Base-by-base conservation (phyloP, 2,113 vertebrate species). In the Probosciger aterrimus region DNA sequence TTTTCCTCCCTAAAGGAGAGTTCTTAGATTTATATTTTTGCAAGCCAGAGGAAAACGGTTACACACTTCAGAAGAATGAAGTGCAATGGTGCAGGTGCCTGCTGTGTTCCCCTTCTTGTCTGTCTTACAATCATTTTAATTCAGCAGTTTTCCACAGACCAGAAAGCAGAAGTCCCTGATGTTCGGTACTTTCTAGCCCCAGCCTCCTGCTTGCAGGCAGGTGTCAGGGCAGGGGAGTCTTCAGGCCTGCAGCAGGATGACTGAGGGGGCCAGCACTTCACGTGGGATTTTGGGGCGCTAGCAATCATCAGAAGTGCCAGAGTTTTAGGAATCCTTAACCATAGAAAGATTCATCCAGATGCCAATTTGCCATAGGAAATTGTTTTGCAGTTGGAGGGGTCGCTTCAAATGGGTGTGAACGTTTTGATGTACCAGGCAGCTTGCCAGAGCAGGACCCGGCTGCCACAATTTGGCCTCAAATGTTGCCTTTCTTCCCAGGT, bases 381-480 rank as follows among this genome's bases (percentile, higher is more conserved):
- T 14, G 68, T 27, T 41, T 37, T 33, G 60, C 14, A 4, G 11
- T 25, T 53, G 49, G 53, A 55, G 28, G 23, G 23, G 30, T 62
- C 30, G 35, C 67, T 79, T 88, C 65, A 22, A 46, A 50, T 0
- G 28, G 37, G 11, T 31, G 2, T 8, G 11, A 39, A 31, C 3
- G 18, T 25, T 24, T 22, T 64, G 41, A 10, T 11, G 12, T 14
- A 30, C 52, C 2, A 4, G 47, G 62, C 55, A 25, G 68, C 6
- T 1, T 43, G 65, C 74, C 1, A 1, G 31, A 55, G 75, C 43
- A 46, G 33, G 25, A 64, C 50, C 39, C 0, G 0, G 39, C 79
- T 44, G 31, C 18, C 68, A 60, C 28, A 24, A 7, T 55, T 82
- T 71, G 15, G 52, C 82, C 88, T 68, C 14, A 22, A 1, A 6